Conservation (phyloP, 1,140 invertebrate species). For the Choristoneura fumiferana region DNA sequence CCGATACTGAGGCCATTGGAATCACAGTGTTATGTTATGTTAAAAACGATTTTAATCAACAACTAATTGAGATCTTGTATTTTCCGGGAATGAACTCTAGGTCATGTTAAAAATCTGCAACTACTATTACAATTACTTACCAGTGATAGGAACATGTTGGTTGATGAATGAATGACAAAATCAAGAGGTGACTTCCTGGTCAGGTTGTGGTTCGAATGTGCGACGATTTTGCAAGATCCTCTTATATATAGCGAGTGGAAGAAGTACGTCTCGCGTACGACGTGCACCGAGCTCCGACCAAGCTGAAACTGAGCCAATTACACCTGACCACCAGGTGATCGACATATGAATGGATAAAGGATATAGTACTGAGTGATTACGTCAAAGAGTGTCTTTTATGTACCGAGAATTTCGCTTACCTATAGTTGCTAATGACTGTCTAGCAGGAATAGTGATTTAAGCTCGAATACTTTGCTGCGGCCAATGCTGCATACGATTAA, state of each 20-base stretch:
- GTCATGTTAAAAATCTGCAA: slow-evolving; percentile 32
- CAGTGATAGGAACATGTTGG: slow-evolving; percentile 53
- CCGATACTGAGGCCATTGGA: slow-evolving; percentile 28
- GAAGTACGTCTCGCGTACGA: slow-evolving; percentile 40
- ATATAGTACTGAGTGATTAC: slow-evolving; percentile 25
- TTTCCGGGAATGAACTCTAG: not conserved
- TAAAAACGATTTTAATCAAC: not conserved
- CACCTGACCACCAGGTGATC: slow-evolving; percentile 52
- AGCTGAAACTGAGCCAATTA: slow-evolving; percentile 64
- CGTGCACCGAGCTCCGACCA: slow-evolving; percentile 41
- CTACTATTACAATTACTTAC: slow-evolving; percentile 47
- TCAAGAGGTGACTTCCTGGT: slow-evolving; percentile 63
- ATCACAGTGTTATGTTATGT: slow-evolving; percentile 39
- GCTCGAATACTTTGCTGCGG: too few relatives aligned
- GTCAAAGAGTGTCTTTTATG: slow-evolving; percentile 26
- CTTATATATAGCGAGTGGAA: slow-evolving; percentile 65
- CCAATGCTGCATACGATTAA: too few relatives aligned
- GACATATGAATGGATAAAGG: slow-evolving; percentile 52
- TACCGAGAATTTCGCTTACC: slow-evolving; percentile 19
- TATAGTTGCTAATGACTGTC: not conserved
- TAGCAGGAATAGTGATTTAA: not conserved
- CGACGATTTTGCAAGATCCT: slow-evolving; percentile 67
- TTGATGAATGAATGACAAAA: slow-evolving; percentile 37
- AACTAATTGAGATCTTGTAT: slow-evolving; percentile 2
- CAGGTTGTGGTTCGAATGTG: slow-evolving; percentile 65